Evolutionary conservation across 2,113 vertebrate species (phyloP), one percentile per base, ranked within the genome.

Genomic region (Lipophrys pholis): DNA sequence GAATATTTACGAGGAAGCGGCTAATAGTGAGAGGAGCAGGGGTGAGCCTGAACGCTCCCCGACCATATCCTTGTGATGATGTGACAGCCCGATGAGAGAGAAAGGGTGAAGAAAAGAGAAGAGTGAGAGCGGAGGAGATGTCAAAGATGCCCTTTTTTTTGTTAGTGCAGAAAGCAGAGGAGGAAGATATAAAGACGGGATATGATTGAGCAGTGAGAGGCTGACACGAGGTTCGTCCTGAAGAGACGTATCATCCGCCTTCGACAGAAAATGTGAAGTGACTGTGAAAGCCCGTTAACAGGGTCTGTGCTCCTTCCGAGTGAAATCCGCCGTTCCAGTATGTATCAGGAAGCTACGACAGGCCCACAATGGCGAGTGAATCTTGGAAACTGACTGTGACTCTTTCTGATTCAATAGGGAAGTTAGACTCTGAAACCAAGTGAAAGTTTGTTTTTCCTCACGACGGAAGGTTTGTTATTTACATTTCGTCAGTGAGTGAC

Each of bases 201-300:
- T 60, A 36, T 65, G 73, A 75, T 39, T 46, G 55, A 73, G 67
- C 63, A 56, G 65, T 7, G 54, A 61, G 35, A 57, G 16, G 50
- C 51, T 74, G 66, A 63, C 55, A 49, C n/a, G 35, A 75, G 74
- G 56, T 62, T 70, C 53, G 46, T 60, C 39, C 55, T 51, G 21
- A 63, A 21, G 67, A 68, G 61, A 49, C 55, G 53, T 49, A 51
- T 80, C 59, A 65, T 39, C 15, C 57, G 38, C 21, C 17, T 56
- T 42, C 49, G 60, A 69, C 65, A 38, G 40, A 63, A 73, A 65
- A 59, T 63, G 61, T 62, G 68, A 45, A 76, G 43, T 55, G 57
- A 49, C 60, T 40, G 17, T 46, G 39, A 56, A 43, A 45, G 54
- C 12, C 51, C 46, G 2, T 49, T 67, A 46, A 69, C 45, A 10